phyloP scores from a whole-genome alignment of 2,888 invertebrate species.

The Myopa testacea region DNA sequence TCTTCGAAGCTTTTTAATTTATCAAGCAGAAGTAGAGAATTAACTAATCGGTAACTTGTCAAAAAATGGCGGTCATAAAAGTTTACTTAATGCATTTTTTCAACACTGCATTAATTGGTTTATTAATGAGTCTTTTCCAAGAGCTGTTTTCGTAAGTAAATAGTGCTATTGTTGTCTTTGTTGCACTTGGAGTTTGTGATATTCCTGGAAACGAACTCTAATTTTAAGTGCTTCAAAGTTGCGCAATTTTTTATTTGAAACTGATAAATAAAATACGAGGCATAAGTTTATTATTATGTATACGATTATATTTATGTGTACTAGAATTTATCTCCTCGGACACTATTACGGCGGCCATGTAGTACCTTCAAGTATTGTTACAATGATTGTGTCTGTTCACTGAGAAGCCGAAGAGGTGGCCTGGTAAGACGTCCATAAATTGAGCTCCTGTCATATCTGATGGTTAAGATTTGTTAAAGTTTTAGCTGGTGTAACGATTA shows the following conservation, averaged over 20 bases:
- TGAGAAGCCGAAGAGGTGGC: too few relatives aligned
- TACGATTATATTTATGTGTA: too few relatives aligned
- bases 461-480: too few relatives aligned
- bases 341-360: too few relatives aligned
- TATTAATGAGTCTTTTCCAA: not conserved
- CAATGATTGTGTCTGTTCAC: not conserved
- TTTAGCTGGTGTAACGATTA: too few relatives aligned
- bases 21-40: slow-evolving; percentile 15
- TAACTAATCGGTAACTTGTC: slow-evolving; percentile 44
- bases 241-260: not conserved
- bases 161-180: slow-evolving; percentile 1
- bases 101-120: not conserved
- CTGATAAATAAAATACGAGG: not conserved
- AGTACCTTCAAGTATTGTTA: not conserved
- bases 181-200: not conserved
- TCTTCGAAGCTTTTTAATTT: not conserved
- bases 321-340: too few relatives aligned
- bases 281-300: too few relatives aligned
- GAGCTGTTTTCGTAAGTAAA: not conserved
- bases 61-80: slow-evolving; percentile 38
- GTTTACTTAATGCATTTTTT: slow-evolving; percentile 17
- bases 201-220: not conserved
- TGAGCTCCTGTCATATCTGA: too few relatives aligned
- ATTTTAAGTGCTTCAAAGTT: not conserved
- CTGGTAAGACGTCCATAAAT: too few relatives aligned